Evolutionary conservation across 1,140 invertebrate species (phyloP).

Genomic region (Tetraneura akinire): DNA sequence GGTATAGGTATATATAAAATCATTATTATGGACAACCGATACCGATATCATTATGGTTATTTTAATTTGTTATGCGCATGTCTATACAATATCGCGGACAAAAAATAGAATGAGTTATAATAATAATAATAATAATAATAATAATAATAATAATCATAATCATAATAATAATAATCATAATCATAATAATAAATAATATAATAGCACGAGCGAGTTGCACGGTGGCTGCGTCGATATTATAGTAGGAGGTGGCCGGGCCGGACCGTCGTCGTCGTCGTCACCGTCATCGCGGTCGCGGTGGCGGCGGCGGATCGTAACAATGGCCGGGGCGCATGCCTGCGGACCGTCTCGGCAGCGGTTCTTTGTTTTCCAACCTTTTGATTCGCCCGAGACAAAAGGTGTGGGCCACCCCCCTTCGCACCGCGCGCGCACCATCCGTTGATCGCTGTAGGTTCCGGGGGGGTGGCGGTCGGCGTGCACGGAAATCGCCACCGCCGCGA

Average conservation of each 20-base stretch:
- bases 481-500: slow-evolving; percentile 33
- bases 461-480: background rate
- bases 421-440: background rate
- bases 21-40: no score
- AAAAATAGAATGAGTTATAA: no score
- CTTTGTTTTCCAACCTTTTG: slow-evolving; percentile 50
- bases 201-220: background rate
- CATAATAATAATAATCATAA: no score
- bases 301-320: slow-evolving; percentile 30
- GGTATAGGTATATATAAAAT: no score
- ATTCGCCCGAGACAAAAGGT: slow-evolving; percentile 50
- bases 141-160: no score
- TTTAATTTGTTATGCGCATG: no score
- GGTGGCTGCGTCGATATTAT: background rate
- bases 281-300: background rate
- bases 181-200: background rate
- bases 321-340: slow-evolving; percentile 51
- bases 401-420: slow-evolving; percentile 21
- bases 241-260: slow-evolving; percentile 34
- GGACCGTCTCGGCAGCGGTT: slow-evolving; percentile 41
- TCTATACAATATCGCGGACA: no score
- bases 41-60: no score
- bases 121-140: no score
- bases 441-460: background rate
- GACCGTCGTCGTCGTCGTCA: background rate